These are phyloP conservation scores for Plodia interpunctella DNA, from an alignment of 1,140 invertebrate species.

Conservation along the genomic window DNA sequence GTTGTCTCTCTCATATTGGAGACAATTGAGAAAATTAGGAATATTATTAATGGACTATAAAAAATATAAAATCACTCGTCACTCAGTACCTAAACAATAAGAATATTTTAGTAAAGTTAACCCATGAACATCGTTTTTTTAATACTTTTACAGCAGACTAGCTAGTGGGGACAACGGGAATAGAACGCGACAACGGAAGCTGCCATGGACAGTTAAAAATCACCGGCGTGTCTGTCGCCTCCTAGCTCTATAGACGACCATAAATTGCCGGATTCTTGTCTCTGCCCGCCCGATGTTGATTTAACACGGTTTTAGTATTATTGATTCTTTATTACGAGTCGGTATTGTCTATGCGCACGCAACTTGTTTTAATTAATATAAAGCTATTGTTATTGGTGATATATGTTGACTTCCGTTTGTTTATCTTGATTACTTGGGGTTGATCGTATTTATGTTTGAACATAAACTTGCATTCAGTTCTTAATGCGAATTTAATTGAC, in stretches of 20 bases:
- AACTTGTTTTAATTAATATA: conserved; percentile 68
- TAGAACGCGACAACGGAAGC: not conserved
- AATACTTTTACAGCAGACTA: too few species aligned
- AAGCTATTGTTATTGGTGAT: conserved; percentile 42
- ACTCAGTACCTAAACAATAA: too few species aligned
- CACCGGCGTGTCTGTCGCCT: conserved; percentile 46
- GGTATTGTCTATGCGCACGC: conserved; percentile 72
- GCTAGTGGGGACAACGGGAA: too few species aligned
- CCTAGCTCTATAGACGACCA: conserved; percentile 52
- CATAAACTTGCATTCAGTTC: not conserved
- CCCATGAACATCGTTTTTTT: too few species aligned
- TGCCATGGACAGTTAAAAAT: conserved; percentile 52
- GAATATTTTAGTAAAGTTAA: too few species aligned
- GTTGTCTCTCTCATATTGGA: too few species aligned
- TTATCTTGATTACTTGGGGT: conserved; percentile 15
- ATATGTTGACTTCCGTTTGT: conserved; percentile 35
- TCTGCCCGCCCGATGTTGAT: conserved; percentile 73
- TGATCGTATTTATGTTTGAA: not conserved
- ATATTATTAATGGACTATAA: too few species aligned
- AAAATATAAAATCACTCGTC: too few species aligned
- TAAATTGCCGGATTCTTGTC: conserved; percentile 74
- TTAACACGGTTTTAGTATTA: conserved; percentile 76
- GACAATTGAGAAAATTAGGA: too few species aligned
- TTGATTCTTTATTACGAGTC: conserved; percentile 71
- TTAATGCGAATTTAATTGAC: not conserved